Evolutionary conservation across 2,888 invertebrate genomes (phyloP), one percentile per base, ranked within the genome.

Genomic region (Apeira syringaria): DNA sequence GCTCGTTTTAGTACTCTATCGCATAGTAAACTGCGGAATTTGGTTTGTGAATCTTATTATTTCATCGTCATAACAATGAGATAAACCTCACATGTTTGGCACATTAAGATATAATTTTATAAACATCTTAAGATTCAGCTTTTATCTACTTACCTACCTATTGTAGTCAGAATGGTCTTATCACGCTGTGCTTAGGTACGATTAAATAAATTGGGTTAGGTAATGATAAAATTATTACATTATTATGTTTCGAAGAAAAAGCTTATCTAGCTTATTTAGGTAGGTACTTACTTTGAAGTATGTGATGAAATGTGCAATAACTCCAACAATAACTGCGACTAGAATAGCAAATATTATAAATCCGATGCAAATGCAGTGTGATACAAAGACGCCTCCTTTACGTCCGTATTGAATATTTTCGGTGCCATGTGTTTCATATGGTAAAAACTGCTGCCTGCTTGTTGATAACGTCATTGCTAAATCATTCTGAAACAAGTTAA

Each of bases 341-440:
- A 83, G 30, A 1, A 84, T 64, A 0, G 87, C 80, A 17, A 77
- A 68, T 13, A 89, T 53, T 2, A 90, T 59, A 37, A 84, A 80
- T 25, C 67, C 66, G 12, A 90, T 67, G 53, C 92, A 91, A n/a
- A 92, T 91, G 60, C 92, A 93, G 43, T 91, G 91, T 25, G 92
- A 91, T 11, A 94, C 83, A 62, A 93, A 93, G 55, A 92, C 86
- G 22, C 94, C 94, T 6, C 92, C 92, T 47, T 84, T 89, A 52
- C 92, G 80, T 47, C 89, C 89, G 64, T 92, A 93, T 31, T 91
- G 88, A 28, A 92, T 91, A 44, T 91, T 90, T 50, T 88, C 91
- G 28, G 87, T 69, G 4, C 77, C 72, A 17, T 91, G 89, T 1
- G 85, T 64, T 57, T 92, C 92, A 54, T 91, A 92, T 0, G 92